A percentile compares a stretch with the other conserved stretches of the same genome.
These are phyloP conservation scores for Platynereis dumerilii DNA, from an alignment of 2,888 invertebrate genomes.

Conservation along the genomic window DNA sequence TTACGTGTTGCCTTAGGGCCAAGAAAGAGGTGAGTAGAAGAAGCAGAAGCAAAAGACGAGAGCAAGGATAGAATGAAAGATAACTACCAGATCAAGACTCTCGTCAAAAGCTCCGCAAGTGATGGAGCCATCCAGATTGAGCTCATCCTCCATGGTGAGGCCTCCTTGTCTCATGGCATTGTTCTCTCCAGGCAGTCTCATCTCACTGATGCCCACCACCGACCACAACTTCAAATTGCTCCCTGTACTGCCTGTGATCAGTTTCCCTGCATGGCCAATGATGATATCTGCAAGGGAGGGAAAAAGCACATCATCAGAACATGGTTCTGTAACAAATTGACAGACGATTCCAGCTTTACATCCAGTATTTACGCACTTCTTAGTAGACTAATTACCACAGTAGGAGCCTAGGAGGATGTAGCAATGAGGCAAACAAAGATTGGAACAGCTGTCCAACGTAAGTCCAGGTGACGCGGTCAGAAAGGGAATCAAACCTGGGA, in stretches of 20 bases:
- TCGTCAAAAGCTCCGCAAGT: slow-evolving; percentile 57
- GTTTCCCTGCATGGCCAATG: slow-evolving; percentile 44
- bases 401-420: no score
- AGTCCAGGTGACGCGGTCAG: no score
- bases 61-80: no score
- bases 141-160: slow-evolving; percentile 61
- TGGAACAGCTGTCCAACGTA: no score
- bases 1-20: no score
- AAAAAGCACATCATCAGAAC: no score
- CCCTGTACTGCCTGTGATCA: slow-evolving; percentile 52
- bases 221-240: slow-evolving; percentile 57
- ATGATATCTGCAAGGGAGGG: slow-evolving; percentile 41
- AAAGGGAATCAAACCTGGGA: no score
- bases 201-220: slow-evolving; percentile 48
- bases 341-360: not conserved
- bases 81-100: slow-evolving; percentile 58
- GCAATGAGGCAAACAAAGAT: no score
- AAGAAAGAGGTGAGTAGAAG: no score
- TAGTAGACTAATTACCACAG: no score
- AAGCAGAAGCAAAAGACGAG: no score
- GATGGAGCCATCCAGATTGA: slow-evolving; percentile 57
- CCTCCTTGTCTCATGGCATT: slow-evolving; percentile 42
- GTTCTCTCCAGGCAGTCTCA: slow-evolving; percentile 41
- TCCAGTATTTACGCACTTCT: not conserved
- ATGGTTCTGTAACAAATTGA: not conserved